Conservation (phyloP, 2,797 vertebrate species). For the Sternarchorhynchus goeldii region DNA sequence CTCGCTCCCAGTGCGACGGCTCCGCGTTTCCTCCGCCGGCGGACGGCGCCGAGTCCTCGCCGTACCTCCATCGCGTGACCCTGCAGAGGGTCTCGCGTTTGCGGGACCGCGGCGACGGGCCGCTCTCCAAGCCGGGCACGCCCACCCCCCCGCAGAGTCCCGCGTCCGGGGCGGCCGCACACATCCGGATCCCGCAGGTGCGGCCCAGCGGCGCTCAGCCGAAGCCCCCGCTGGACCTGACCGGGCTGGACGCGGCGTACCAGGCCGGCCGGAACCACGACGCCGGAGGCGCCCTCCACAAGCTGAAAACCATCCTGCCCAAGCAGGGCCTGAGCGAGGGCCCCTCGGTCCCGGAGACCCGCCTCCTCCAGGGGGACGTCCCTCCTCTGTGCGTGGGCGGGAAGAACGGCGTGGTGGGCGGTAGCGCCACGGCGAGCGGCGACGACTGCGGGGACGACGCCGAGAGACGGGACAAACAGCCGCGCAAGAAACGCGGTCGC, state of each 20-base stretch:
- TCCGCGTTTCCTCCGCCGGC: conserved; percentile 88
- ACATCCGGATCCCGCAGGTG: conserved; percentile 98
- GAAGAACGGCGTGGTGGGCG: conserved; percentile 45
- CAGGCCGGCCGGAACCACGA: conserved; percentile 87
- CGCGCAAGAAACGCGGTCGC: conserved; percentile 95
- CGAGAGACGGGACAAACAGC: conserved; percentile 92
- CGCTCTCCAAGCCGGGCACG: conserved; percentile 74
- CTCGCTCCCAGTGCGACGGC: conserved; percentile 85
- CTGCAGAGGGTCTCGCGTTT: conserved; percentile 88
- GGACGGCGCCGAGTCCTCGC: conserved; percentile 88
- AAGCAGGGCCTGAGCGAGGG: conserved; percentile 87
- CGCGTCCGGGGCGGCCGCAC: conserved; percentile 74
- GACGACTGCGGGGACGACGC: conserved; percentile 89
- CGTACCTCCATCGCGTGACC: conserved; percentile 89
- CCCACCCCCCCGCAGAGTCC: conserved; percentile 70
- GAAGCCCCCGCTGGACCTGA: conserved; percentile 84
- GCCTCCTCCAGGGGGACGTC: conserved; percentile 85
- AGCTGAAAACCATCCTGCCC: conserved; percentile 88
- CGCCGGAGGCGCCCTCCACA: conserved; percentile 81
- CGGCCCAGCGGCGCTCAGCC: conserved; percentile 84
- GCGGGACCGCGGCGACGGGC: conserved; percentile 83
- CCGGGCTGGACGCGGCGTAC: conserved; percentile 86
- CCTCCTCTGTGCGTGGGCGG: conserved; percentile 84
- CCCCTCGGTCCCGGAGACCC: conserved; percentile 82
- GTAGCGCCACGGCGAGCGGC: conserved; percentile 78